Evolutionary conservation across 1,140 invertebrate genomes (phyloP), one percentile per base, ranked within the genome.

Genomic region (Coenobita brevimanus): DNA sequence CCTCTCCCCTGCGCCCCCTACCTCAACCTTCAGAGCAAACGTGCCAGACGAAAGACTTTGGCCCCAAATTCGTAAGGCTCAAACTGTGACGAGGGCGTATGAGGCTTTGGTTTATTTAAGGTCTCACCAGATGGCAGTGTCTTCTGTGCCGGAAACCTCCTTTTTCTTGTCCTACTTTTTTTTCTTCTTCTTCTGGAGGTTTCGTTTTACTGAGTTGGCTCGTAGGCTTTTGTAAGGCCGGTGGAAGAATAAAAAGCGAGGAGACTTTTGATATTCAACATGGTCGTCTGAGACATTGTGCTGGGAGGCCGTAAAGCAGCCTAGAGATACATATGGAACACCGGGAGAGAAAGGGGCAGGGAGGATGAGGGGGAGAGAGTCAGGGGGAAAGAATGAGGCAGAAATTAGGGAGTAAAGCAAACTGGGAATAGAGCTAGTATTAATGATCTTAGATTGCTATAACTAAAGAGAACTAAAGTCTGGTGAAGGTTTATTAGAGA

Each of bases 151-250:
- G n/a, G n/a, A n/a, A n/a, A n/a, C n/a, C 3, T 0, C 0, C 27
- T 41, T 57, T 13, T 60, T n/a, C 33, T 3, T 6, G 3, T 43
- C 33, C 33, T 41, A 10, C 64, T 24, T n/a, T 6, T n/a, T 67
- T 67, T 24, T 33, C n/a, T 30, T n/a, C 43, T 27, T 69, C 60
- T 86, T 87, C 33, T 80, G 64, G 17, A 33, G 46, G 84, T 60
- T 87, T 71, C 79, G 64, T 87, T 87, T 80, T 80, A 87, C 64
- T 80, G 75, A 80, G 76, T 57, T 80, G 76, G 84, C 43, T 87
- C 57, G 69, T 87, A 71, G 75, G 54, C 76, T 87, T 71, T 81
- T 87, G 76, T 87, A 54, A 17, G 76, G 62, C 41, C 24, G 30
- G 33, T 54, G 84, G n/a, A 80, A 60, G 41, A 60, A 81, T 62